Base-by-base conservation (phyloP, 1,140 invertebrate genomes). In the Mycetomoellerius zeteki region DNA sequence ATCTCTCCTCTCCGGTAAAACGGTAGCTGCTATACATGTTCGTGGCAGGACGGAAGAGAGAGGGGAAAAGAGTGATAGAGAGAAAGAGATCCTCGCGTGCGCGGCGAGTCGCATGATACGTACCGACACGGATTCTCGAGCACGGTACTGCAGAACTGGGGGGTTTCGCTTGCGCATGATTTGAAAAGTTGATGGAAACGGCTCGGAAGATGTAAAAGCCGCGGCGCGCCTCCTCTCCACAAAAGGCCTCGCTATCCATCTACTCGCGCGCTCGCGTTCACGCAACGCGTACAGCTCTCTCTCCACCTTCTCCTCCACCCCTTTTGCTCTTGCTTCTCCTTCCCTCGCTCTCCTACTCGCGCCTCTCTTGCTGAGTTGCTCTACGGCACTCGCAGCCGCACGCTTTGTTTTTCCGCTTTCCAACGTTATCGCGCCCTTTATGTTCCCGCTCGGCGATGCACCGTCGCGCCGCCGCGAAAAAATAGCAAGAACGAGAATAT, bases 131-230 rank as follows among this genome's bases (percentile, higher is more conserved):
- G 72, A 72, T 72, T 80, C 52, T 43, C 43, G 54, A 16, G 67
- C 71, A 77, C 77, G 64, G 54, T 56, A 21, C 47, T 47, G 33
- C 56, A 37, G 54, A 43, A 33, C 33, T n/a, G n/a, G 67, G 27
- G 62, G 76, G 60, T 90, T 88, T 87, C 85, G 90, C 87, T 89
- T 87, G 89, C 87, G 91, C 86, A 89, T 78, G 78, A 88, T 91
- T 91, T 87, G 88, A 89, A 92, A 92, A 80, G 86, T 81, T 85
- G 87, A 87, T 89, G 91, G 86, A 89, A 92, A 89, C 88, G 75
- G 85, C 65, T 85, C 90, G 92, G 89, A 90, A 92, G 91, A 92
- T 91, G 91, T 88, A 92, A 92, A 92, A 92, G 91, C 90, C 89
- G 81, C 82, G 24, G 58, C 16, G 87, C 88, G 87, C 87, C 89